These are phyloP conservation scores for Sebastes wilsoni DNA, from an alignment of 2,797 vertebrate genomes.

Conservation along the genomic window DNA sequence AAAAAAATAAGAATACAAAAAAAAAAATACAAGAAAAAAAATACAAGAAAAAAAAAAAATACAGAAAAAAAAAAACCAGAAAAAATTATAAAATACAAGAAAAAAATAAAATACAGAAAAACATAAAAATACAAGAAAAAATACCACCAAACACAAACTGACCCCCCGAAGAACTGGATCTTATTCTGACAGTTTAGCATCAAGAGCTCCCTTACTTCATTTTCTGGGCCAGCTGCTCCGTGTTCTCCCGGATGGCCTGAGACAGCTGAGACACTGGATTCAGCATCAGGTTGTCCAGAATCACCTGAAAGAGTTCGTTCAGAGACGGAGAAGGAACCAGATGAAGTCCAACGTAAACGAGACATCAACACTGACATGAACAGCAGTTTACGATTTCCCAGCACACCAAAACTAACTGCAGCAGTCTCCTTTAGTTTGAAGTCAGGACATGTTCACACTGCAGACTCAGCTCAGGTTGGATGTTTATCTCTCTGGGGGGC, in stretches of 20 bases:
- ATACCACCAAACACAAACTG: neutral
- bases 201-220: slow-evolving; percentile 91
- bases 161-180: neutral
- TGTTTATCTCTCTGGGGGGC: too few relatives aligned
- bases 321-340: neutral
- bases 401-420: slow-evolving; percentile 70
- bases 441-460: slow-evolving; percentile 37
- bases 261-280: slow-evolving; percentile 96
- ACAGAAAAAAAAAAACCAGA: too few relatives aligned
- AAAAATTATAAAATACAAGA: too few relatives aligned
- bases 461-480: neutral
- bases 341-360: neutral
- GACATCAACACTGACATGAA: neutral
- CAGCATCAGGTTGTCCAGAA: slow-evolving; percentile 95
- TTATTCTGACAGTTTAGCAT: neutral
- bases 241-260: slow-evolving; percentile 93
- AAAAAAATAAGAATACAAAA: too few relatives aligned
- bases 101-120: too few relatives aligned
- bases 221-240: slow-evolving; percentile 93
- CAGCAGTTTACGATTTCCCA: slow-evolving; percentile 47
- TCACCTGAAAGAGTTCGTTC: slow-evolving; percentile 82
- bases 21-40: too few relatives aligned
- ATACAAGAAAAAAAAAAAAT: too few relatives aligned
- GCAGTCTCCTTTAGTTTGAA: neutral
- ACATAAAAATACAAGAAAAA: too few relatives aligned